These are phyloP conservation scores for Atethmia centrago DNA, from an alignment of 2,888 invertebrate genomes.

Conservation along the genomic window DNA sequence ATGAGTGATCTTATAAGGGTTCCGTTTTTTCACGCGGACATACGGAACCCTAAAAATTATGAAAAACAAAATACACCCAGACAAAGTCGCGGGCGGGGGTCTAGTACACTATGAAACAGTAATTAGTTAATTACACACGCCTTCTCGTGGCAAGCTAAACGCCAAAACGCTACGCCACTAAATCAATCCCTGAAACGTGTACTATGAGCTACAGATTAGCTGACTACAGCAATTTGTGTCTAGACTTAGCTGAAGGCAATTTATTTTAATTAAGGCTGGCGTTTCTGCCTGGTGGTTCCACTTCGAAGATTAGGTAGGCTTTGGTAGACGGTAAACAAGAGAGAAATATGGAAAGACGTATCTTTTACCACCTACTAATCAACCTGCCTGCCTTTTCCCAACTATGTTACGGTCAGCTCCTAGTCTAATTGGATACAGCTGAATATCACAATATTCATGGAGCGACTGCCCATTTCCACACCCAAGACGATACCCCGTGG, in stretches of 20 bases:
- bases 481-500: too few relatives aligned
- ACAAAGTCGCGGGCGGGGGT: not conserved
- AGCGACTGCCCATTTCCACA: too few relatives aligned
- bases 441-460: too few relatives aligned
- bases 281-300: not conserved
- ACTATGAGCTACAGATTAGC: conserved; percentile 44
- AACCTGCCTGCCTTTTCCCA: too few relatives aligned
- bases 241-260: conserved; percentile 11
- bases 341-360: too few relatives aligned
- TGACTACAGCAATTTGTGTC: conserved; percentile 29
- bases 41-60: too few relatives aligned
- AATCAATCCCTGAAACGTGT: conserved; percentile 52
- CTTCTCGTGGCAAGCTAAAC: conserved; percentile 13
- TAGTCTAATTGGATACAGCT: too few relatives aligned
- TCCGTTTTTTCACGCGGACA: too few relatives aligned
- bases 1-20: too few relatives aligned
- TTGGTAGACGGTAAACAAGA: not conserved
- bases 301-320: not conserved
- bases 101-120: conserved; percentile 10
- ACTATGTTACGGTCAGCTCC: too few relatives aligned
- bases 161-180: conserved; percentile 35
- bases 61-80: not conserved
- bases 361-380: too few relatives aligned
- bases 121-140: conserved; percentile 21
- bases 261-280: conserved; percentile 27